phyloP scores from a whole-genome alignment of 2,113 vertebrate genomes.

The Ceuthmochares aereus region DNA sequence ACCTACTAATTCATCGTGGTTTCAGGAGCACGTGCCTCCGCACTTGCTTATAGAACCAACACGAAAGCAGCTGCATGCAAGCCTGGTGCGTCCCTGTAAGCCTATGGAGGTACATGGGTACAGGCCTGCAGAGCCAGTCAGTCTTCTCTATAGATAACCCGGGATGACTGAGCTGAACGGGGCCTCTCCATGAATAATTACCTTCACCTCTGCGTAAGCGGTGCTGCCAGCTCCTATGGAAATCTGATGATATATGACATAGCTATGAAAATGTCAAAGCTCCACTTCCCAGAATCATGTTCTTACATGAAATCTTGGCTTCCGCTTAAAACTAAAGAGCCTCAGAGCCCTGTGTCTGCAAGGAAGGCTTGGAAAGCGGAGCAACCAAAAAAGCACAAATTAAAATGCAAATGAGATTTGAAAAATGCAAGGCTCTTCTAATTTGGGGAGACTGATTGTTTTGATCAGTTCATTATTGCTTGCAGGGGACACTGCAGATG shows the following conservation, averaged over 20 bases:
- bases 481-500: background rate
- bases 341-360: background rate
- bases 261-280: slow-evolving; percentile 25
- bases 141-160: background rate
- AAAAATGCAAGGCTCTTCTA: background rate
- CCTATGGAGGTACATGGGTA: background rate
- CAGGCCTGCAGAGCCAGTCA: background rate
- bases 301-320: slow-evolving; percentile 31
- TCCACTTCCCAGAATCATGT: background rate
- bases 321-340: background rate
- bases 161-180: background rate
- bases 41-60: background rate
- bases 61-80: background rate
- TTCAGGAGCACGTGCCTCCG: background rate
- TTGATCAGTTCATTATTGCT: background rate
- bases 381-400: background rate
- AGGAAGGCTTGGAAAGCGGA: background rate
- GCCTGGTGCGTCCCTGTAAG: background rate
- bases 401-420: background rate
- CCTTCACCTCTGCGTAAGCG: background rate
- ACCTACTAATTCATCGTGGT: background rate
- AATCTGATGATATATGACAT: background rate
- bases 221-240: background rate
- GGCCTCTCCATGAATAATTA: background rate
- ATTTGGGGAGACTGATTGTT: background rate